A percentile compares a stretch with the other conserved stretches of the same genome.
These are phyloP conservation scores for Protobothrops flavoviridis DNA, from an alignment of 2,113 vertebrate genomes.

Conservation along the genomic window DNA sequence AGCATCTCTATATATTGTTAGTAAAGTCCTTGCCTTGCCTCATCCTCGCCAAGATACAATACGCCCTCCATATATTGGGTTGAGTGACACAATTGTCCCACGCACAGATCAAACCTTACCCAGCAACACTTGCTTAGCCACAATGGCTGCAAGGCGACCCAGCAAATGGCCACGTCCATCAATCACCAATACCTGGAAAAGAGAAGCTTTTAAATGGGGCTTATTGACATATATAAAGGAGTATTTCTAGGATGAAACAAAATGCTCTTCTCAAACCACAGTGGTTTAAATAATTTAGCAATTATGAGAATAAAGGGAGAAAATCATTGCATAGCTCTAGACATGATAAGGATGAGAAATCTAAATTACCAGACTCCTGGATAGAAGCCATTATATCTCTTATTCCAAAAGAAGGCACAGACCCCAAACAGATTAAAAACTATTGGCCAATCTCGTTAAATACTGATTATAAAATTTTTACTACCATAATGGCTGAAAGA, in stretches of 20 bases:
- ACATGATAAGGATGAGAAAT: not conserved
- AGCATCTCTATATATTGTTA: constrained; percentile 71
- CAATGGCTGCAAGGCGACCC: constrained; percentile 86
- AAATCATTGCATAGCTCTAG: not conserved
- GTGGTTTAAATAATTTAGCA: not conserved
- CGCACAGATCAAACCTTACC: constrained; percentile 48
- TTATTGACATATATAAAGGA: not conserved
- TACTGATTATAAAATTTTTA: no score
- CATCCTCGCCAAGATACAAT: not conserved
- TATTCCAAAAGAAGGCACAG: no score
- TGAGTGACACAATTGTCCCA: not conserved
- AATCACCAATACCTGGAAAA: constrained; percentile 81
- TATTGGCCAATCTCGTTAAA: no score
- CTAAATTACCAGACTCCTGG: no score
- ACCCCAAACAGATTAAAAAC: no score
- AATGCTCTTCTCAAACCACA: not conserved
- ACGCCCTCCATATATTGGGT: not conserved
- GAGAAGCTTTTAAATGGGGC: not conserved
- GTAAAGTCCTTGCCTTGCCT: not conserved
- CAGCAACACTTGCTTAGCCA: constrained; percentile 87
- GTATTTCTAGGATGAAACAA: not conserved
- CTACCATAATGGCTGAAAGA: no score
- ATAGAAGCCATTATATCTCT: no score
- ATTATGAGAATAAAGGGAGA: not conserved
- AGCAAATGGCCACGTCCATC: constrained; percentile 91